Conservation (phyloP, 2,888 invertebrate genomes). For the Omphaloscelis lunosa region DNA sequence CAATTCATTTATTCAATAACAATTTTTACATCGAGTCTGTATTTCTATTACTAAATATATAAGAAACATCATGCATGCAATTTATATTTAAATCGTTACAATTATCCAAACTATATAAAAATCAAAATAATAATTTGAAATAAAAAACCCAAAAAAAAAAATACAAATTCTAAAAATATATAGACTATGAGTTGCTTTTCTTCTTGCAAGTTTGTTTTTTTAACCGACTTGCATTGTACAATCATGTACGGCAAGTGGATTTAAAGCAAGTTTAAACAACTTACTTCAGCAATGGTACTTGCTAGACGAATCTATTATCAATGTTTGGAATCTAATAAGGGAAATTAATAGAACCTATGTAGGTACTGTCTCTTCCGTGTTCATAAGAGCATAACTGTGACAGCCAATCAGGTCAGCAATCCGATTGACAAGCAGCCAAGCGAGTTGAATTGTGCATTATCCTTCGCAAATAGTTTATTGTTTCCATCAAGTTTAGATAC, state of each 20-base stretch:
- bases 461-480: background rate
- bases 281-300: background rate
- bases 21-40: too few species aligned
- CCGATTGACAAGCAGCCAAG: conserved; percentile 2
- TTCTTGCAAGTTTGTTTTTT: background rate
- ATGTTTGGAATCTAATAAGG: background rate
- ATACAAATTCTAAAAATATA: too few species aligned
- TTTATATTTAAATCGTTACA: too few species aligned
- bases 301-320: background rate
- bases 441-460: background rate
- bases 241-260: background rate
- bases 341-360: background rate
- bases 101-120: too few species aligned
- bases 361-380: background rate
- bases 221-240: background rate
- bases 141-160: too few species aligned
- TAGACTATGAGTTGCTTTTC: background rate
- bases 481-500: background rate
- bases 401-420: conserved; percentile 12
- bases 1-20: too few species aligned
- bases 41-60: too few species aligned
- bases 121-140: too few species aligned
- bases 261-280: background rate
- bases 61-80: too few species aligned
- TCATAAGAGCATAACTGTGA: background rate